Evolutionary conservation across 1,140 invertebrate genomes (phyloP).

Genomic region (Contarinia nasturtii): DNA sequence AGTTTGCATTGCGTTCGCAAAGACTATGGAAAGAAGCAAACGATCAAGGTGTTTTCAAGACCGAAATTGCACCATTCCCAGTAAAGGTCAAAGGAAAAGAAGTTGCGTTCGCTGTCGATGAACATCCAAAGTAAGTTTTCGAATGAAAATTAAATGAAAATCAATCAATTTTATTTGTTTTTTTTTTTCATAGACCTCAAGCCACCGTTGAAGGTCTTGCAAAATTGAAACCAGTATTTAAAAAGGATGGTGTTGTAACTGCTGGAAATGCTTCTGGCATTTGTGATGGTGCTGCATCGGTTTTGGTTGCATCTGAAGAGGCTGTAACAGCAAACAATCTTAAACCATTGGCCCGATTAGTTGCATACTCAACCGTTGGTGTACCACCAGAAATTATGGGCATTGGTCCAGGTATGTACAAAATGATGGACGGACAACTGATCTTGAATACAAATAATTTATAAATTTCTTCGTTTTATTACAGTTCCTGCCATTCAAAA

Average conservation of each 20-base stretch:
- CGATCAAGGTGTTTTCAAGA: constrained; percentile 72
- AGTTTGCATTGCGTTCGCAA: constrained; percentile 74
- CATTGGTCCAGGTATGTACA: constrained; percentile 81
- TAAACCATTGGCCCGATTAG: constrained; percentile 54
- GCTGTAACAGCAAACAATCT: constrained; percentile 65
- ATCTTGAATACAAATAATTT: neutral
- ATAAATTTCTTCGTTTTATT: constrained; percentile 66
- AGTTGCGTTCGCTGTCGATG: constrained; percentile 65
- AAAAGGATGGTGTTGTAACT: constrained; percentile 89
- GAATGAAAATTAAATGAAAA: neutral
- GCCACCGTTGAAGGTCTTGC: constrained; percentile 67
- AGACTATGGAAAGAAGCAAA: constrained; percentile 67
- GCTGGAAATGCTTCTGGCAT: constrained; percentile 92
- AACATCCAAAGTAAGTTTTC: constrained; percentile 59
- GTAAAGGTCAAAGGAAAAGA: constrained; percentile 70
- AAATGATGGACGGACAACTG: neutral
- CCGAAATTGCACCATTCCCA: constrained; percentile 75
- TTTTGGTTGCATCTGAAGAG: constrained; percentile 80
- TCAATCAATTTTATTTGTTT: neutral
- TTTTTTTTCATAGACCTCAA: constrained; percentile 38
- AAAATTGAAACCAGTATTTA: constrained; percentile 79
- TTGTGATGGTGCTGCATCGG: constrained; percentile 84
- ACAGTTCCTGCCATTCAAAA: constrained; percentile 80
- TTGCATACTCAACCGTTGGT: constrained; percentile 57
- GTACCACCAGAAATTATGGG: constrained; percentile 76